Base-by-base conservation (phyloP, 2,797 vertebrate species). In the Craterocephalus amniculus region DNA sequence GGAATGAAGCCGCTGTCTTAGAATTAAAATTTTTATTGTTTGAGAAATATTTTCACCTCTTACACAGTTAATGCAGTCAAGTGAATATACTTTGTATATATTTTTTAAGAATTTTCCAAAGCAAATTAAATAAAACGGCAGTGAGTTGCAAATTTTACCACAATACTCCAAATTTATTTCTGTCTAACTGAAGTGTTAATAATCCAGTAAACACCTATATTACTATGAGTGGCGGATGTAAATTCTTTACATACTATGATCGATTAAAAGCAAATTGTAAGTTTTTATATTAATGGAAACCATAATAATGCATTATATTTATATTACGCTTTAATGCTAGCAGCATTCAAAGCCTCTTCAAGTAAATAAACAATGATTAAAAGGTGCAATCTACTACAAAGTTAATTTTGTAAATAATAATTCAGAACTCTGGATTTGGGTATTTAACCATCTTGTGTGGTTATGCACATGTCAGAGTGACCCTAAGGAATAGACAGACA, bases 371-470 rank as follows among this genome's bases (percentile, higher is more conserved):
- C 49, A 45, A 3, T 56, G 10, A 51, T 49, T 34, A 51, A 27
- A 27, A 58, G 40, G 49, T 4, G 22, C 24, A 24, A 13, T 27
- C 60, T 22, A 63, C 38, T 70, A 31, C 24, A 56, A 72, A 72
- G 24, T 29, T 76, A 14, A 8, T 58, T 40, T 4, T 14, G 56
- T 24, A 59, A 60, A 36, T 43, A 18, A 18, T 67, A 32, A 80
- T 49, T 36, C 18, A 62, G 24, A 68, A 27, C 18, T 14, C 32
- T 61, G 12, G 11, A 20, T 24, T 45, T 26, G 60, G 20, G 58
- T 36, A 40, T 18, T 29, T 24, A 8, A 32, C 16, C 4, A 27
- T 26, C 10, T 9, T 34, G 16, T n/a, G 29, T 55, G 29, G 32
- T 51, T 16, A 4, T 54, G n/a, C 24, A 36, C 11, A 16, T 22